phyloP scores from a whole-genome alignment of 2,113 vertebrate species.

The Halcyon senegalensis region DNA sequence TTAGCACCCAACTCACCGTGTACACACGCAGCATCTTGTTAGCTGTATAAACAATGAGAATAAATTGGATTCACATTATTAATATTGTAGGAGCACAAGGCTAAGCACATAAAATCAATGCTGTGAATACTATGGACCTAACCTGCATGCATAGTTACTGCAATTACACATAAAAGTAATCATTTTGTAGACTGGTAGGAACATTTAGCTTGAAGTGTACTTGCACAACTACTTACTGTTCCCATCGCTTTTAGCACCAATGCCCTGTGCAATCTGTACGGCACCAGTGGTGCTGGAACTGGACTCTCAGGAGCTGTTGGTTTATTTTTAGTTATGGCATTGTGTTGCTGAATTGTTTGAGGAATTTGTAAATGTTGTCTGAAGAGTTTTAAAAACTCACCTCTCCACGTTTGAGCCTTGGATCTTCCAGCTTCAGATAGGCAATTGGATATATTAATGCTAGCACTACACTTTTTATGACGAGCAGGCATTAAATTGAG shows the following conservation, averaged over 20 bases:
- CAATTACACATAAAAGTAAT: background rate
- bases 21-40: background rate
- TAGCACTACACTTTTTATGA: background rate
- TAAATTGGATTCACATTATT: background rate
- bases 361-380: background rate
- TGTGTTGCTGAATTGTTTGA: background rate
- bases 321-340: slow-evolving; percentile 6
- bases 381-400: background rate
- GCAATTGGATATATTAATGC: background rate
- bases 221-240: background rate
- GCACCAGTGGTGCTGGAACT: background rate
- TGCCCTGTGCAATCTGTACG: background rate
- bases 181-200: background rate
- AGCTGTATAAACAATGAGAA: background rate
- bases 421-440: background rate
- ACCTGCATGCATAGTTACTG: background rate
- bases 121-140: background rate
- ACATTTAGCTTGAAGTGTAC: background rate
- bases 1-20: background rate
- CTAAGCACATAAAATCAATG: background rate
- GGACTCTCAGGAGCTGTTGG: background rate
- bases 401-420: background rate
- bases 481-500: background rate
- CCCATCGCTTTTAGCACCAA: background rate
- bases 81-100: background rate